Conservation (phyloP, 35 echinoderm and acorn worm genomes). For the Nesometra sesokonis region DNA sequence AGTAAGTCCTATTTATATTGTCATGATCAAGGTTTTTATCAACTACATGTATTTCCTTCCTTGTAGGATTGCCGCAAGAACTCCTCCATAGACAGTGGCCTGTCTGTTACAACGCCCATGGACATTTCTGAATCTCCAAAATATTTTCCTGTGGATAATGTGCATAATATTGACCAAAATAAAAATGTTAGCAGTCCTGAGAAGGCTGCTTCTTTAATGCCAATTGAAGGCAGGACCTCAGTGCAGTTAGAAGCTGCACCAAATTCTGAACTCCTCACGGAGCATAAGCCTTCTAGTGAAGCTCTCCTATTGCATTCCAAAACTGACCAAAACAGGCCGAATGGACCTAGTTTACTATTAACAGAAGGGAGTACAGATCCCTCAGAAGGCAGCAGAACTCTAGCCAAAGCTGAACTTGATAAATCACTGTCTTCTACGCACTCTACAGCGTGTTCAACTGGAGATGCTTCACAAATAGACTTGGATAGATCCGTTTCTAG, state of each 20-base stretch:
- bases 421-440: not conserved
- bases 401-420: not conserved
- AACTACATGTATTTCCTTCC: not conserved
- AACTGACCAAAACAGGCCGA: not conserved
- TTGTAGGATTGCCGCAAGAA: conserved; percentile 68
- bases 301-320: not conserved
- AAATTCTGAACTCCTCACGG: not conserved
- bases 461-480: not conserved
- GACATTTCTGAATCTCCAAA: conserved; percentile 44
- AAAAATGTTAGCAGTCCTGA: not conserved
- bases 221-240: not conserved
- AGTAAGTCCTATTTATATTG: too few relatives aligned
- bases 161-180: not conserved
- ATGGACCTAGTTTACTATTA: not conserved
- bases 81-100: conserved; percentile 83
- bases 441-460: not conserved
- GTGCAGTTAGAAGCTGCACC: not conserved
- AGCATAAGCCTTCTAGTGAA: not conserved
- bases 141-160: not conserved
- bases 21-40: too few relatives aligned
- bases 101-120: conserved; percentile 83
- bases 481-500: not conserved
- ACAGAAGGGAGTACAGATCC: not conserved
- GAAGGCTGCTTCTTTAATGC: not conserved
- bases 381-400: not conserved